Conservation (phyloP, 1,140 invertebrate species). For the Trachelipus rathkii region DNA sequence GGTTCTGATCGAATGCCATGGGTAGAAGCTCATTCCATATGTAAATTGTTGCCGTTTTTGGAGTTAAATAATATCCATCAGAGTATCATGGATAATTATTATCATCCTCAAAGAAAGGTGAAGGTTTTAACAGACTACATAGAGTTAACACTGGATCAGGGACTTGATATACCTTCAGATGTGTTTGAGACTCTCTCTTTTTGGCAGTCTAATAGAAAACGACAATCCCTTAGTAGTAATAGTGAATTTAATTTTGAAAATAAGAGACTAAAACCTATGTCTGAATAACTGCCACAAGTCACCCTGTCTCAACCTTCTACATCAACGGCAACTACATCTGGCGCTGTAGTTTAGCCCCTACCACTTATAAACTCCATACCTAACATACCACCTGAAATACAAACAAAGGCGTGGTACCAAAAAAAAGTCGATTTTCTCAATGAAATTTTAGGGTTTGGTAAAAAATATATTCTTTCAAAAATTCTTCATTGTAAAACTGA, state of each 20-base stretch:
- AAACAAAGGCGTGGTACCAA: not conserved
- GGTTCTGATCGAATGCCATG: not conserved
- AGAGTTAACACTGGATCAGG: not conserved
- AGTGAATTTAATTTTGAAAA: not conserved
- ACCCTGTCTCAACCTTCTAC: not conserved
- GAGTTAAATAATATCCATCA: not conserved
- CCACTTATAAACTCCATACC: not conserved
- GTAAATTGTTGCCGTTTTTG: not conserved
- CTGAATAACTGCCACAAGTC: not conserved
- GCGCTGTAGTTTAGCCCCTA: not conserved
- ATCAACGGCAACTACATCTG: not conserved
- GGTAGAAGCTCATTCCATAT: not conserved
- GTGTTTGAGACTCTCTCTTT: not conserved
- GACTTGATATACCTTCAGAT: not conserved
- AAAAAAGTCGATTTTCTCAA: not conserved
- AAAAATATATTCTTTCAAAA: not conserved
- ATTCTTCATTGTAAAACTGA: not conserved
- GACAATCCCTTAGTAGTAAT: not conserved
- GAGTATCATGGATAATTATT: slow-evolving; percentile 1
- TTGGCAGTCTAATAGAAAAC: not conserved
- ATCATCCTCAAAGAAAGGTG: not conserved
- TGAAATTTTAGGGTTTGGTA: not conserved
- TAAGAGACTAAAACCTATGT: not conserved
- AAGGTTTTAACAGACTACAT: not conserved
- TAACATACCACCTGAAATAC: not conserved